Evolutionary conservation across 2,888 invertebrate species (phyloP), one percentile per base, ranked within the genome.

Genomic region (Campoplex nolae): DNA sequence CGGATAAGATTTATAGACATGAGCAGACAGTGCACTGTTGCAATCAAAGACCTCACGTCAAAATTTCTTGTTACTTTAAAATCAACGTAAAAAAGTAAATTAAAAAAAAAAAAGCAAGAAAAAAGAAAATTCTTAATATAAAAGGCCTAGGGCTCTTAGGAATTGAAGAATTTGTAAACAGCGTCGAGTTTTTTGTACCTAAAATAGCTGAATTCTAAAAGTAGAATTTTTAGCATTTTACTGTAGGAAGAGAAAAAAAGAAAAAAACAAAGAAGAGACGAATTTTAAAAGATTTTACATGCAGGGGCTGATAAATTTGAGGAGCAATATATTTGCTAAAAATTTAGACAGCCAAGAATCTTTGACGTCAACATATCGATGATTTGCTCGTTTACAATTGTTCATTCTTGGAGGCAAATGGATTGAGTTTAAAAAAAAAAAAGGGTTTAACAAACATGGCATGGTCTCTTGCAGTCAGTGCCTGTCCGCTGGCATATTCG

Each of bases 301-400:
- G 32, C n/a, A 23, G 18, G n/a, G 84, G 78, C 79, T 70, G 84
- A 77, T 45, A 68, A 75, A 65, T 79, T 75, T 73, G 48, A 35
- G 42, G 35, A 38, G 62, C 58, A 65, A 76, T 13, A 54, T 58
- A 2, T 58, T 45, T 67, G 58, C 28, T 48, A 42, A n/a, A 13
- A 76, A 65, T 71, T 75, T 75, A 54, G 73, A 48, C 84, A 88
- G 83, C 84, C 85, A 84, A 88, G 83, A 89, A 89, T 87, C 82
- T 85, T 84, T 80, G 75, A 45, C 45, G 65, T 86, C 78, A 75
- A 88, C 86, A 87, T 85, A 89, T 88, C 88, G 83, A 51, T 73
- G 68, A 73, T 62, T 38, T n/a, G 45, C 73, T 56, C 73, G 83
- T 80, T 88, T 81, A 78, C 81, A 71, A 83, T 68, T 86, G 51